Conservation (phyloP, 2,888 invertebrate species). For the Crepidodera aurea region DNA sequence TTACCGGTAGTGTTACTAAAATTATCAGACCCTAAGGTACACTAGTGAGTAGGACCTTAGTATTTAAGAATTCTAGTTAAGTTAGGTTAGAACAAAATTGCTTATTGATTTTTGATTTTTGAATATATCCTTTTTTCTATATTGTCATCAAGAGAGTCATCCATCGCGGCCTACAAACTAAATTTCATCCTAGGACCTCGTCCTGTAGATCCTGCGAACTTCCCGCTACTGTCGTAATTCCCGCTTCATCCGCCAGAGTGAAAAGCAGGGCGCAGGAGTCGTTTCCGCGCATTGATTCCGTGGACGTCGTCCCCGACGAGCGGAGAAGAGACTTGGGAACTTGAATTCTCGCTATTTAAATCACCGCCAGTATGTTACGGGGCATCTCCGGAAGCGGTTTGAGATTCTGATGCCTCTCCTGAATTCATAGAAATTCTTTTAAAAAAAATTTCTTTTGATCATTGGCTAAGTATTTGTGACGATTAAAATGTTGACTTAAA, state of each 20-base stretch:
- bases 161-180: too few species aligned
- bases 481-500: not conserved
- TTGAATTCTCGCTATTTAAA: conserved; percentile 45
- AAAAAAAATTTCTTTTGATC: not conserved
- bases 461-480: conserved; percentile 20
- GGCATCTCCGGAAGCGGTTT: conserved; percentile 38
- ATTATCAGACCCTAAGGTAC: too few species aligned
- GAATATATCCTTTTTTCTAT: too few species aligned
- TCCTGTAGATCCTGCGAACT: conserved; percentile 18
- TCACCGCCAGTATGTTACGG: conserved; percentile 54
- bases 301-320: conserved; percentile 46
- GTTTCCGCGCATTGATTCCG: conserved; percentile 56
- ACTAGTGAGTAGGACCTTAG: too few species aligned
- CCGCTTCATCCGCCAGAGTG: conserved; percentile 52
- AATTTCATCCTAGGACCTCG: conserved; percentile 1
- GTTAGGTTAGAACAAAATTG: too few species aligned
- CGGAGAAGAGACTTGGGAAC: conserved; percentile 1
- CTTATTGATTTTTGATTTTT: too few species aligned
- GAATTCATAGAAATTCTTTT: not conserved
- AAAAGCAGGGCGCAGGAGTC: conserved; percentile 52
- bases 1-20: too few species aligned
- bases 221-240: conserved; percentile 42
- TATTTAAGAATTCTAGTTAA: too few species aligned
- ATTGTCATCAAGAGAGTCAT: too few species aligned
- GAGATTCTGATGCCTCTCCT: conserved; percentile 23